Evolutionary conservation across 2,113 vertebrate species (phyloP).

Genomic region (Seriola quinqueradiata): DNA sequence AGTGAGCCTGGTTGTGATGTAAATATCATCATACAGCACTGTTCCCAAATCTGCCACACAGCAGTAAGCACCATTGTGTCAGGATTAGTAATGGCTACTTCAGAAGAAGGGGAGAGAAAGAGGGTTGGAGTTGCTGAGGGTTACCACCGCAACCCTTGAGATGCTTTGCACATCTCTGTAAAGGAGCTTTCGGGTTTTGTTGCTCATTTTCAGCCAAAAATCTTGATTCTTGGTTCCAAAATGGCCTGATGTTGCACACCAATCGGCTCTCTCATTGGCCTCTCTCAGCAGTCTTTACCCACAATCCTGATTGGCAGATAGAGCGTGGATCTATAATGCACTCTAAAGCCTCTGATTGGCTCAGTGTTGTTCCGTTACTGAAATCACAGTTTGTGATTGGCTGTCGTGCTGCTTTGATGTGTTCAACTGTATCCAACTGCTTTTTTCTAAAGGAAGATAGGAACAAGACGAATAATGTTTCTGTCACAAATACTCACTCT

Average conservation of each 20-base stretch:
- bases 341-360: conserved; percentile 54
- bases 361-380: conserved; percentile 12
- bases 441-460: conserved; percentile 49
- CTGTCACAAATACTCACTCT: conserved; percentile 36
- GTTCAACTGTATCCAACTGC: conserved; percentile 63
- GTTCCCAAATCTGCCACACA: conserved; percentile 71
- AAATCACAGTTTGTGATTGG: conserved; percentile 53
- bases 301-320: conserved; percentile 46
- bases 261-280: conserved; percentile 34
- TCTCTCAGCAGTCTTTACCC: conserved; percentile 27
- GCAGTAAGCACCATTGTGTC: conserved; percentile 80
- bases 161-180: conserved; percentile 56
- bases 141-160: conserved; percentile 27
- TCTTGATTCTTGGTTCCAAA: conserved; percentile 40
- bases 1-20: conserved; percentile 77
- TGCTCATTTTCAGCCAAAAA: conserved; percentile 48
- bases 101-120: conserved; percentile 54
- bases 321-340: background rate
- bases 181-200: conserved; percentile 48
- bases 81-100: conserved; percentile 80
- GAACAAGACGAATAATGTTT: conserved; percentile 27
- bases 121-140: conserved; percentile 35
- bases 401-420: conserved; percentile 31
- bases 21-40: conserved; percentile 80
- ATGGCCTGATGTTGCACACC: conserved; percentile 20